phyloP scores from a whole-genome alignment of 1,140 invertebrate genomes.

The Drosophila nasuta region DNA sequence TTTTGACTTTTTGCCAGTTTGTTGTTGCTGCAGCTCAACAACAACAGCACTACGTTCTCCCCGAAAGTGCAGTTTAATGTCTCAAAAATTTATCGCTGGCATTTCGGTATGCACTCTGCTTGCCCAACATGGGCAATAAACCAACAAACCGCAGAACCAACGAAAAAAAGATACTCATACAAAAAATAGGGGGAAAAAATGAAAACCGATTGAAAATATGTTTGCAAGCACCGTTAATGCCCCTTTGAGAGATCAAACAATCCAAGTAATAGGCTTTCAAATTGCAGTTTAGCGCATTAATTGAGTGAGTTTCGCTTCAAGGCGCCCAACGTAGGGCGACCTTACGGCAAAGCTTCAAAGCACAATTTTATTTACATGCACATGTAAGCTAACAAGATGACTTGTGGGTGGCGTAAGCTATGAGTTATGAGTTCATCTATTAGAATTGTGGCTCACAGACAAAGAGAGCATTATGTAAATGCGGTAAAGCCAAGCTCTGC shows the following conservation, averaged over 20 bases:
- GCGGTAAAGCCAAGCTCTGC: no score
- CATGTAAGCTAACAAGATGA: no score
- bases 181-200: conserved; percentile 24
- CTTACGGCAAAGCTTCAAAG: no score
- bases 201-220: conserved; percentile 42
- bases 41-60: conserved; percentile 20
- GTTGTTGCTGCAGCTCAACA: conserved; percentile 16
- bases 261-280: conserved; percentile 1
- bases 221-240: conserved; percentile 2
- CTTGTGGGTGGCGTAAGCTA: no score
- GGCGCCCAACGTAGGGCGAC: neutral
- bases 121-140: conserved; percentile 76
- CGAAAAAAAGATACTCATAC: conserved; percentile 17
- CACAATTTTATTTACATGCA: no score
- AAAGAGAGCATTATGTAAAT: no score
- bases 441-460: no score
- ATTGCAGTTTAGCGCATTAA: neutral
- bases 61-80: conserved; percentile 81
- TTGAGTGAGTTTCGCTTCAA: neutral
- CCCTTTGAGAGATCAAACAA: neutral
- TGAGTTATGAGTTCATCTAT: no score
- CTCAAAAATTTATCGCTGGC: conserved; percentile 82
- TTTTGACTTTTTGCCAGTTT: conserved; percentile 65
- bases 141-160: conserved; percentile 45
- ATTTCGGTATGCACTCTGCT: conserved; percentile 70